A percentile compares a stretch with the other conserved stretches of the same genome.
Conservation (phyloP, 2,888 invertebrate genomes). For the Epinotia nisella region DNA sequence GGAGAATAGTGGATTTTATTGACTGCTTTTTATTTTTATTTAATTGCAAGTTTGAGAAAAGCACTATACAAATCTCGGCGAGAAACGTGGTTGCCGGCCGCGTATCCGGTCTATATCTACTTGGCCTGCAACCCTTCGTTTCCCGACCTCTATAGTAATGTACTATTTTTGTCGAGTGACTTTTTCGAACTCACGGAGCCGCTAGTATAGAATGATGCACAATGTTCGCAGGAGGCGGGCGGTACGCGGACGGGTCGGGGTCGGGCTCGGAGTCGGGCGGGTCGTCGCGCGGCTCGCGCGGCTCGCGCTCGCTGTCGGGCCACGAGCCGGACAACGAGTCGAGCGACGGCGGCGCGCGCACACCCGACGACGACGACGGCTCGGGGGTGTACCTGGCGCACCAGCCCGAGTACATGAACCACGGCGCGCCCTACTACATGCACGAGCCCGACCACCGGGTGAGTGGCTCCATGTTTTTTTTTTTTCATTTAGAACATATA, state of each 20-base stretch:
- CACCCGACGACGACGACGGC: conserved; percentile 88
- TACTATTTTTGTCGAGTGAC: too few species aligned
- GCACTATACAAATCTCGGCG: too few species aligned
- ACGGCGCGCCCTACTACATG: conserved; percentile 86
- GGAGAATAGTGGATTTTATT: too few species aligned
- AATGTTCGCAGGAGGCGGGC: conserved; percentile 86
- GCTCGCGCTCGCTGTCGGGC: conserved; percentile 78
- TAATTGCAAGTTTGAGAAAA: too few species aligned
- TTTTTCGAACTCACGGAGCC: too few species aligned
- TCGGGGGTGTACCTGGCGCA: conserved; percentile 87
- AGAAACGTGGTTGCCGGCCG: too few species aligned
- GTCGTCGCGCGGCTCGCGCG: conserved; percentile 86
- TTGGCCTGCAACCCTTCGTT: too few species aligned
- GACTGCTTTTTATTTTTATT: too few species aligned
- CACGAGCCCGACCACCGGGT: conserved; percentile 82
- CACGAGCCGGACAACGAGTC: conserved; percentile 91
- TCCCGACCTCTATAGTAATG: too few species aligned
- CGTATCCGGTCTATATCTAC: too few species aligned
- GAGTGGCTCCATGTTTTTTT: not conserved
- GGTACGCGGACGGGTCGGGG: conserved; percentile 85
- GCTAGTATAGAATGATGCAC: not conserved
- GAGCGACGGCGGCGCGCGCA: conserved; percentile 88
- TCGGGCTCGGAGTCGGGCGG: conserved; percentile 86
- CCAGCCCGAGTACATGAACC: conserved; percentile 82
- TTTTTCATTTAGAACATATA: too few species aligned